Percentiles rank a stretch among this genome's conserved stretches.
phyloP scores from a whole-genome alignment of 2,797 vertebrate species.

The Acrossocheilus wenchowensis region DNA sequence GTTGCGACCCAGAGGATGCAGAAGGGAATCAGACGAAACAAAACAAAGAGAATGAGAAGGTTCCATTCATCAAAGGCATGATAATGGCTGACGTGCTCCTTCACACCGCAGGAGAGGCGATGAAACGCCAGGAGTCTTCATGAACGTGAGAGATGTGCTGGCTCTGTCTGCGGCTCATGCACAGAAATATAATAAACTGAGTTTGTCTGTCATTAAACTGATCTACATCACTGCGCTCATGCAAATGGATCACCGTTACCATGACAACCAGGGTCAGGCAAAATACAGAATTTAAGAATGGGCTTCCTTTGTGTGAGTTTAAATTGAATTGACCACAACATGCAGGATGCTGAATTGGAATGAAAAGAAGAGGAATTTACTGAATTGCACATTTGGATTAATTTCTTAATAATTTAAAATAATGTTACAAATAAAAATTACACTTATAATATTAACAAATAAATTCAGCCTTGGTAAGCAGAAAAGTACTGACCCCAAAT shows the following conservation, averaged over 20 bases:
- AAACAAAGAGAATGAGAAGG: constrained; percentile 41
- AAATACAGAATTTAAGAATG: neutral
- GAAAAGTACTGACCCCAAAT: no score
- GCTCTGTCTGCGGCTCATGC: constrained; percentile 53
- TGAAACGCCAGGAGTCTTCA: constrained; percentile 70
- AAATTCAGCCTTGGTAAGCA: no score
- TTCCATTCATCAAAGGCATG: constrained; percentile 70
- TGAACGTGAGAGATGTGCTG: constrained; percentile 63
- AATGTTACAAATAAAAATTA: no score
- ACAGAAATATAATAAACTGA: constrained; percentile 8
- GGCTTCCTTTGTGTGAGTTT: neutral
- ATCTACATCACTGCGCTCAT: constrained; percentile 26
- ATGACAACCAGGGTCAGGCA: constrained; percentile 33
- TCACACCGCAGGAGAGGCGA: constrained; percentile 65
- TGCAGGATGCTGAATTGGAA: neutral
- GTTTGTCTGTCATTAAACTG: constrained; percentile 30
- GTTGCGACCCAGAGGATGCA: constrained; percentile 42
- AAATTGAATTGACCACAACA: neutral
- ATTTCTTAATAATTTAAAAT: no score
- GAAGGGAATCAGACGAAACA: constrained; percentile 47
- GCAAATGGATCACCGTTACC: constrained; percentile 2
- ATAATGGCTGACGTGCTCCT: constrained; percentile 67
- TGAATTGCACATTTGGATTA: no score
- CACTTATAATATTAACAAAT: no score
- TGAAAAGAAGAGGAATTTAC: neutral